Evolutionary conservation across 2,888 invertebrate genomes (phyloP).

Genomic region (Electrophaes corylata): DNA sequence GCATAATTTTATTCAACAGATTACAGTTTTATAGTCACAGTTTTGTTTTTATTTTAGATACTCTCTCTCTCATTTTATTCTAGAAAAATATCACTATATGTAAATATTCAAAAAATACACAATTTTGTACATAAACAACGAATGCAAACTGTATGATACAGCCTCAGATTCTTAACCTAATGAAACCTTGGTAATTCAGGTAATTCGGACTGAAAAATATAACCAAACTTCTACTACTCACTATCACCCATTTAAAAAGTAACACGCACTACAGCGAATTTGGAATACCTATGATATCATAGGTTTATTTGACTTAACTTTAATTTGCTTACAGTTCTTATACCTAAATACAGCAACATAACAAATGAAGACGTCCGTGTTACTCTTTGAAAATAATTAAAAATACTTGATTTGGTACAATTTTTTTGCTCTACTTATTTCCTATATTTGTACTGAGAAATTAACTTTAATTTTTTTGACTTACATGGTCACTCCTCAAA

Average conservation of each 20-base stretch:
- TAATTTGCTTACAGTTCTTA: too few relatives aligned
- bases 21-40: conserved; percentile 75
- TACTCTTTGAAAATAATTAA: too few relatives aligned
- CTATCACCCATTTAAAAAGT: too few relatives aligned
- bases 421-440: background rate
- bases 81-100: background rate
- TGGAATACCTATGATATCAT: too few relatives aligned
- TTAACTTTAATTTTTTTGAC: conserved; percentile 19
- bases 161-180: background rate
- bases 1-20: conserved; percentile 67
- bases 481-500: conserved; percentile 38
- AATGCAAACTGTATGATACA: background rate
- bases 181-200: too few relatives aligned
- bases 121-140: background rate
- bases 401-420: background rate
- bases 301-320: too few relatives aligned
- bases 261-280: too few relatives aligned
- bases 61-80: background rate
- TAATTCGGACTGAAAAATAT: too few relatives aligned
- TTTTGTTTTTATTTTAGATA: conserved; percentile 42
- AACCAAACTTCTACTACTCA: too few relatives aligned
- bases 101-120: background rate
- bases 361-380: too few relatives aligned
- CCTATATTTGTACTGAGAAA: background rate
- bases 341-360: too few relatives aligned